Conservation (phyloP, 2,888 invertebrate genomes). For the Petrophora chlorosata region DNA sequence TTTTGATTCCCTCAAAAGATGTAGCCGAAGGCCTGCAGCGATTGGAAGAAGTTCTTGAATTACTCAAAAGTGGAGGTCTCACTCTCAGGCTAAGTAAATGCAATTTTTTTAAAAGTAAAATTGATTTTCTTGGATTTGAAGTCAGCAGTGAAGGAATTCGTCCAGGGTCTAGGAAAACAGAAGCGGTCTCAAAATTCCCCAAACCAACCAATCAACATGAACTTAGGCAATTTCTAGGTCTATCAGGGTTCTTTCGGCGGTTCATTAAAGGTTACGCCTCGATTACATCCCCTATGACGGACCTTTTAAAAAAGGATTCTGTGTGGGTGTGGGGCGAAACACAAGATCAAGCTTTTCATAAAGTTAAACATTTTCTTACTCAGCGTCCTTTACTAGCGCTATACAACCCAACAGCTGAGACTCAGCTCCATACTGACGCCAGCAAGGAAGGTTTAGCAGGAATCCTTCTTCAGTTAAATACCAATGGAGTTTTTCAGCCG, state of each 20-base stretch:
- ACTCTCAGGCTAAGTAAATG: slow-evolving; percentile 44
- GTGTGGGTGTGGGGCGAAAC: not conserved
- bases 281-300: slow-evolving; percentile 38
- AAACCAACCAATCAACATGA: slow-evolving; percentile 36
- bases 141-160: slow-evolving; percentile 32
- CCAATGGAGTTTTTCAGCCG: slow-evolving; percentile 15
- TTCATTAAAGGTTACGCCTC: slow-evolving; percentile 41
- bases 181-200: slow-evolving; percentile 32
- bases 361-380: slow-evolving; percentile 36
- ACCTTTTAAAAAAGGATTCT: not conserved
- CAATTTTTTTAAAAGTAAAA: slow-evolving; percentile 31
- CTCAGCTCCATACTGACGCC: slow-evolving; percentile 53
- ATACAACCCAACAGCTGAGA: slow-evolving; percentile 37
- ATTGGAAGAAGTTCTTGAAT: slow-evolving; percentile 25
- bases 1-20: not conserved
- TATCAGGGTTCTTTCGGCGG: slow-evolving; percentile 43
- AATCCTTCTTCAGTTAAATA: slow-evolving; percentile 43
- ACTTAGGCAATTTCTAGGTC: slow-evolving; percentile 41
- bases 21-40: slow-evolving; percentile 29
- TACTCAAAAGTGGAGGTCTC: slow-evolving; percentile 16
- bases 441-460: slow-evolving; percentile 44
- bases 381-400: slow-evolving; percentile 42
- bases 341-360: slow-evolving; percentile 31
- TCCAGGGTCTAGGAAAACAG: slow-evolving; percentile 33
- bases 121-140: slow-evolving; percentile 43